These are phyloP conservation scores for Melitaea athalia DNA, from an alignment of 2,888 invertebrate species.

Conservation along the genomic window DNA sequence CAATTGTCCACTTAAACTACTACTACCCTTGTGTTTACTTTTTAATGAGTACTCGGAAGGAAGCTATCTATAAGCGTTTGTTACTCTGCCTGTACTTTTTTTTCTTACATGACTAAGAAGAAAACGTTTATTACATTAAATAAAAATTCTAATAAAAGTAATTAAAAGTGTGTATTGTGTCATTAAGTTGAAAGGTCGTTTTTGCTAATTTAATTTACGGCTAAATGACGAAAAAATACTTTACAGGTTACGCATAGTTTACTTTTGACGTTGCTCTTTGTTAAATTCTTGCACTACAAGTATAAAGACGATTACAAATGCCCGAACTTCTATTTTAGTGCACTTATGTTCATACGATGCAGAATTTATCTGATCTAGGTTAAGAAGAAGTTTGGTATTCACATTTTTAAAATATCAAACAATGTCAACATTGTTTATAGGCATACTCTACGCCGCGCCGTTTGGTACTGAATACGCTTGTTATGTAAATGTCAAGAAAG, in stretches of 20 bases:
- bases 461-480: conserved; percentile 24
- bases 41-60: conserved; percentile 46
- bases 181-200: neutral
- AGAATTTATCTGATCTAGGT: conserved; percentile 50
- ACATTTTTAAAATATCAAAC: conserved; percentile 60
- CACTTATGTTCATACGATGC: conserved; percentile 58
- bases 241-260: neutral
- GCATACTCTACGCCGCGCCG: conserved; percentile 10
- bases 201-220: neutral
- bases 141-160: neutral
- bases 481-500: conserved; percentile 33
- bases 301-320: conserved; percentile 9
- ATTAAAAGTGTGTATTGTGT: neutral
- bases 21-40: conserved; percentile 48
- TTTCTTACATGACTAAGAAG: neutral
- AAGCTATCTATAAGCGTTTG: conserved; percentile 22
- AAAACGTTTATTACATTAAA: neutral
- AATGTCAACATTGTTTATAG: conserved; percentile 37
- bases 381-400: conserved; percentile 65
- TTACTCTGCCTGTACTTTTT: conserved; percentile 18
- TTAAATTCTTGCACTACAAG: conserved; percentile 9
- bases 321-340: conserved; percentile 46
- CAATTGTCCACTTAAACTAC: conserved; percentile 43
- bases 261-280: neutral
- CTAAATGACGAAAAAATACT: neutral